Percentiles rank a stretch among this genome's conserved stretches.
phyloP scores from a whole-genome alignment of 2,888 invertebrate species.

The Scaptomyza tumidula region DNA sequence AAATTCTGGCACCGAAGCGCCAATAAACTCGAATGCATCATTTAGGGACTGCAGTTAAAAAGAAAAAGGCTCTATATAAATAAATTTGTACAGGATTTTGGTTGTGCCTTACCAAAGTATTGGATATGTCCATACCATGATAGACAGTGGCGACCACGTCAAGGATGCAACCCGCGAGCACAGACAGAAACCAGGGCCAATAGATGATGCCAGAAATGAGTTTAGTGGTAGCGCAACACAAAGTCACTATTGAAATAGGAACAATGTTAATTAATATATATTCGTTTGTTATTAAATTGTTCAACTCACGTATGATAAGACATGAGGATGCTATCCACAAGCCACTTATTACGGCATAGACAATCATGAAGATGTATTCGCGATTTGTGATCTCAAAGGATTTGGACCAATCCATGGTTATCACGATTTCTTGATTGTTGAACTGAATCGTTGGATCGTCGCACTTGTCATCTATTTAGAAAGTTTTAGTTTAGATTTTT shows the following conservation, averaged over 20 bases:
- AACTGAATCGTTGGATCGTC: slow-evolving; percentile 51
- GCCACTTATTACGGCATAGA: slow-evolving; percentile 77
- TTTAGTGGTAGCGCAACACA: slow-evolving; percentile 77
- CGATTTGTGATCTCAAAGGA: slow-evolving; percentile 72
- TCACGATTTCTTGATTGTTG: accelerated
- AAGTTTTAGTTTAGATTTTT: not conserved
- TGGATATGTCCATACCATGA: slow-evolving; percentile 83
- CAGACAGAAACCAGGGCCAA: slow-evolving; percentile 84
- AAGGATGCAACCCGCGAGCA: slow-evolving; percentile 81
- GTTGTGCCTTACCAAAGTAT: slow-evolving; percentile 81
- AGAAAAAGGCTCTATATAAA: not conserved
- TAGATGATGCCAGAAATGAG: slow-evolving; percentile 70
- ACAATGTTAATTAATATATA: not conserved
- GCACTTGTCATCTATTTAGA: slow-evolving; percentile 67
- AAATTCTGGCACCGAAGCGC: not conserved
- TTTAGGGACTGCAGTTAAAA: slow-evolving; percentile 30
- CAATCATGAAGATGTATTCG: slow-evolving; percentile 75
- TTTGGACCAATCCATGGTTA: slow-evolving; percentile 70
- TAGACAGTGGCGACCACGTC: slow-evolving; percentile 85
- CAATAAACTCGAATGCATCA: slow-evolving; percentile 52
- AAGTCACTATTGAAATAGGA: slow-evolving; percentile 56
- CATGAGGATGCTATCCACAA: slow-evolving; percentile 80
- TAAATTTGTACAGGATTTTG: not conserved
- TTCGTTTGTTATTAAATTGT: not conserved
- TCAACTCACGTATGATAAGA: slow-evolving; percentile 75